Evolutionary conservation across 2,113 vertebrate genomes (phyloP).

Genomic region (Lepisosteus oculatus): DNA sequence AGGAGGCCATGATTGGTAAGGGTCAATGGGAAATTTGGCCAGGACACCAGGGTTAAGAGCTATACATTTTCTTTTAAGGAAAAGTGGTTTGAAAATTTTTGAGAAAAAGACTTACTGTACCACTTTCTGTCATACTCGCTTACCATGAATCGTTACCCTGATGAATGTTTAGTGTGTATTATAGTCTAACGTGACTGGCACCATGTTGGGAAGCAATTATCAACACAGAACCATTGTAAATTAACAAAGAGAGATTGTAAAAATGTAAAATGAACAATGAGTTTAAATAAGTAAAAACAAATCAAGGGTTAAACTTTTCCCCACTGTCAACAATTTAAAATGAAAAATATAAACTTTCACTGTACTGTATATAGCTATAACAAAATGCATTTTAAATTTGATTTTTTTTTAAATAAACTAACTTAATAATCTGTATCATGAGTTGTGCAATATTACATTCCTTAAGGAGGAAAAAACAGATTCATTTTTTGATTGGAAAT

Average conservation of each 20-base stretch:
- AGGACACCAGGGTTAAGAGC: too few relatives aligned
- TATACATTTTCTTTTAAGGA: too few relatives aligned
- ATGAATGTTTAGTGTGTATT: background rate
- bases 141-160: too few relatives aligned
- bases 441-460: conserved; percentile 53
- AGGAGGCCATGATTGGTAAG: too few relatives aligned
- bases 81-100: too few relatives aligned
- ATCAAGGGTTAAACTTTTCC: too few relatives aligned
- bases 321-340: too few relatives aligned
- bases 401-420: conserved; percentile 29
- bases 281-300: too few relatives aligned
- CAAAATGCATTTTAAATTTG: conserved; percentile 32
- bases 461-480: conserved; percentile 20
- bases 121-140: too few relatives aligned
- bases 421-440: conserved; percentile 44
- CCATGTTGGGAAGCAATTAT: conserved; percentile 25
- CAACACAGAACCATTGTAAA: conserved; percentile 35
- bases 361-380: background rate
- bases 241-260: conserved; percentile 41
- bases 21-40: too few relatives aligned
- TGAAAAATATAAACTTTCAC: too few relatives aligned
- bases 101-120: too few relatives aligned
- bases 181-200: background rate
- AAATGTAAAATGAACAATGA: conserved; percentile 16
- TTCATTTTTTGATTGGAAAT: conserved; percentile 14